phyloP scores from a whole-genome alignment of 1,140 invertebrate genomes.

The Hyles vespertilio region DNA sequence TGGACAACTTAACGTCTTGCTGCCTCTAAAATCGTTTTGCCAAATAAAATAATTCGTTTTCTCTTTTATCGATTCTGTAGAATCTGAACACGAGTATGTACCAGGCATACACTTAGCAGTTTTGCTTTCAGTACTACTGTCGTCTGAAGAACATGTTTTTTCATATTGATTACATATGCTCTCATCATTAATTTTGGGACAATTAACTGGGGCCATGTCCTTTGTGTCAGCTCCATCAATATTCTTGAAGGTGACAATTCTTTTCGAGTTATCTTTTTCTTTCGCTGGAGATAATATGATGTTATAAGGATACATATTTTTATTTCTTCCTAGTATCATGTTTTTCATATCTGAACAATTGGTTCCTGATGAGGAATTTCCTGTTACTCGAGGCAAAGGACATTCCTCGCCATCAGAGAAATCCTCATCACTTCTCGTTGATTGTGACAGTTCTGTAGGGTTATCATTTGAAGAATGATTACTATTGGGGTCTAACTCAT shows the following conservation, averaged over 20 bases:
- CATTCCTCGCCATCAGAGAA: constrained; percentile 49
- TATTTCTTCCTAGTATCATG: constrained; percentile 53
- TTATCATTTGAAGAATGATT: constrained; percentile 10
- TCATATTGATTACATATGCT: neutral
- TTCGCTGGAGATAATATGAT: constrained; percentile 50
- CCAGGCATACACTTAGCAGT: neutral
- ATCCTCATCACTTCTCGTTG: constrained; percentile 29
- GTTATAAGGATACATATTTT: constrained; percentile 57
- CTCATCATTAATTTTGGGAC: neutral
- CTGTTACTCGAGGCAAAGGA: constrained; percentile 40
- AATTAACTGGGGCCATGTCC: neutral
- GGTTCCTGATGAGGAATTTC: constrained; percentile 22
- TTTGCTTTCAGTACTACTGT: neutral
- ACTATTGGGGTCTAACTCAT: neutral
- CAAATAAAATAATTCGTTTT: constrained; percentile 41
- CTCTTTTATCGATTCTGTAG: constrained; percentile 34
- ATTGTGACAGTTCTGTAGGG: constrained; percentile 3
- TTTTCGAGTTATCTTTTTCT: constrained; percentile 38
- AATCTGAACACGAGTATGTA: constrained; percentile 23
- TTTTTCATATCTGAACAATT: constrained; percentile 48
- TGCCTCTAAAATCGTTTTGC: constrained; percentile 21
- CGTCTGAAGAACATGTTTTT: neutral
- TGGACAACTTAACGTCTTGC: constrained; percentile 15
- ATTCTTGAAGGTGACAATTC: constrained; percentile 50
- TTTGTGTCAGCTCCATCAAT: constrained; percentile 4